These are phyloP conservation scores for Caenorhabditis remanei DNA, from an alignment of 1,140 invertebrate species.

Conservation along the genomic window DNA sequence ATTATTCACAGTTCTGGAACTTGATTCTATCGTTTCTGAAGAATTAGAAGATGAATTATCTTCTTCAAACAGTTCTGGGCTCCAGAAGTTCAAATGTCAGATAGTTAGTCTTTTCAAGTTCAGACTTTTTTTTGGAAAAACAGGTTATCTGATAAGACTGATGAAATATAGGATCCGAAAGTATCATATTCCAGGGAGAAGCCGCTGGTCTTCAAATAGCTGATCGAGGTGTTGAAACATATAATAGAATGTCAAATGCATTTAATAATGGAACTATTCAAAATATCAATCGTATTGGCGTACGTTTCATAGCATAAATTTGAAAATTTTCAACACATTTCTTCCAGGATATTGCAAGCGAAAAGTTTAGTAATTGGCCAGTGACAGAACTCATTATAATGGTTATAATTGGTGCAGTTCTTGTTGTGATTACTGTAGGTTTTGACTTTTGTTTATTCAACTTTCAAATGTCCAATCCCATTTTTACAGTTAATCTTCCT, in stretches of 20 bases:
- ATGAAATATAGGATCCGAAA: background rate
- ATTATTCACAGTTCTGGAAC: too few relatives aligned
- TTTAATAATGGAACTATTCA: constrained; percentile 60
- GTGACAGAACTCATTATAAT: constrained; percentile 56
- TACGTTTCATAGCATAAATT: background rate
- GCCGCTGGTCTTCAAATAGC: constrained; percentile 40
- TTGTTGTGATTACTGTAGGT: constrained; percentile 55
- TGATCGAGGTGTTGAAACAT: constrained; percentile 58
- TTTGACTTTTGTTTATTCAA: background rate
- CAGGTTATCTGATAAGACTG: too few relatives aligned
- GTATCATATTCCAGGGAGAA: constrained; percentile 32
- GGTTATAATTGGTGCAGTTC: constrained; percentile 41
- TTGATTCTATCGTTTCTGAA: too few relatives aligned
- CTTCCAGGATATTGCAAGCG: constrained; percentile 36
- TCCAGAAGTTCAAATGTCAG: too few relatives aligned
- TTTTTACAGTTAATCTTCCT: constrained; percentile 7
- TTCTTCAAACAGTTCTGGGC: too few relatives aligned
- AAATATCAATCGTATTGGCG: constrained; percentile 55
- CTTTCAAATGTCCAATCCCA: background rate
- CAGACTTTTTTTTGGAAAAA: too few relatives aligned
- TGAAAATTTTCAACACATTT: background rate
- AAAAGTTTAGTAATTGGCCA: constrained; percentile 60
- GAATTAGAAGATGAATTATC: too few relatives aligned
- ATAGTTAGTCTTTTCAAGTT: too few relatives aligned
- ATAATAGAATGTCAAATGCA: constrained; percentile 18